Conservation (phyloP, 2,113 vertebrate species). For the Osmerus eperlanus region DNA sequence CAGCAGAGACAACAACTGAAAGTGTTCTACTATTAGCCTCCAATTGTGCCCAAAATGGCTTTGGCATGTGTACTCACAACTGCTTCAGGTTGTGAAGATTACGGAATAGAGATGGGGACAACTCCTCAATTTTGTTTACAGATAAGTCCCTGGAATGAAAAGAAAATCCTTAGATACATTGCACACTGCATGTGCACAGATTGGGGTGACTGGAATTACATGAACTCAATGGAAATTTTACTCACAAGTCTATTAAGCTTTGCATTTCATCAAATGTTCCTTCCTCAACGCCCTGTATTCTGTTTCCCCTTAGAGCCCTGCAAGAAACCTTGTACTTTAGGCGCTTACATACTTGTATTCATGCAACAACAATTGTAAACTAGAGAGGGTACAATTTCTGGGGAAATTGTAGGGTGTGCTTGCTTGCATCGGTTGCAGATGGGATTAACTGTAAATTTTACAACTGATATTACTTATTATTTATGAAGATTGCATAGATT, state of each 20-base stretch:
- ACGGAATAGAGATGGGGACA: slow-evolving; percentile 48
- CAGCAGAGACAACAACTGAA: no score
- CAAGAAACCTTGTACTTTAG: slow-evolving; percentile 19
- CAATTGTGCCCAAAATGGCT: no score
- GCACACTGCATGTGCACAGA: neutral
- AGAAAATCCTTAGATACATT: slow-evolving; percentile 1
- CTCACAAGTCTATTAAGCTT: slow-evolving; percentile 69
- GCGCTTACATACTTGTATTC: neutral
- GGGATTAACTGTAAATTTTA: no score
- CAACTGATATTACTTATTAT: no score
- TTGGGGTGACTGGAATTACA: neutral
- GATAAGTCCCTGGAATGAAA: slow-evolving; percentile 62
- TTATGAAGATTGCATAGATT: no score
- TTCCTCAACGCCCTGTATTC: slow-evolving; percentile 55
- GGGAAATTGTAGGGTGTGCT: no score
- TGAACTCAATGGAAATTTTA: neutral
- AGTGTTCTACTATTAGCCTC: no score
- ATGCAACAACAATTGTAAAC: neutral
- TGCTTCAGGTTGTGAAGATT: slow-evolving; percentile 62
- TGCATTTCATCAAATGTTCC: slow-evolving; percentile 60
- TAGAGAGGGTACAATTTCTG: neutral
- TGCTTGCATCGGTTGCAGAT: no score
- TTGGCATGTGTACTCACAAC: slow-evolving; percentile 53
- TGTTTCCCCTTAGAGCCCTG: slow-evolving; percentile 65
- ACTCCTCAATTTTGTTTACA: slow-evolving; percentile 49